Evolutionary conservation across 2,797 vertebrate species (phyloP).

Genomic region (Masticophis lateralis): DNA sequence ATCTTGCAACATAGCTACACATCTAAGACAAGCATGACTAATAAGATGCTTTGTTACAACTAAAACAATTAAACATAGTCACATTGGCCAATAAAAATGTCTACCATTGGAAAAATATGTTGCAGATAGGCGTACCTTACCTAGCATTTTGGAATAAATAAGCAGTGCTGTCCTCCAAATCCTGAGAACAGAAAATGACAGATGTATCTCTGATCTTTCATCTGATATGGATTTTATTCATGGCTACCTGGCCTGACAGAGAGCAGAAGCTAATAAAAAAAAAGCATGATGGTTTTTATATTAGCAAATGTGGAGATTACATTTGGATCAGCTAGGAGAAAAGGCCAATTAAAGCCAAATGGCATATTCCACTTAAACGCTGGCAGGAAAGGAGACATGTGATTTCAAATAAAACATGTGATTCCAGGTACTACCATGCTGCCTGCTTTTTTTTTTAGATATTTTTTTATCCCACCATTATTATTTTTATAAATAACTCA

Average conservation of each 20-base stretch:
- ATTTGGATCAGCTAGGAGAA: not conserved
- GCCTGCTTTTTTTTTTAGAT: not conserved
- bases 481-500: not conserved
- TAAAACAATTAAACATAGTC: not conserved
- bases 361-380: not conserved
- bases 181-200: not conserved
- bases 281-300: not conserved
- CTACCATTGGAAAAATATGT: not conserved
- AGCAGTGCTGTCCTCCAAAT: not conserved
- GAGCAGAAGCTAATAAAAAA: not conserved
- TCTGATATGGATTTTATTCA: not conserved
- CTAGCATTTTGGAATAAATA: not conserved
- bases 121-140: not conserved
- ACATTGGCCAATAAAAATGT: not conserved
- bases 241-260: not conserved
- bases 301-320: not conserved
- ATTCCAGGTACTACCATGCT: not conserved
- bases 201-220: not conserved
- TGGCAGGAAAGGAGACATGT: not conserved
- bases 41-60: not conserved
- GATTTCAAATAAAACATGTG: not conserved
- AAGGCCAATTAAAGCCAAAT: not conserved
- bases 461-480: not conserved
- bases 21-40: not conserved
- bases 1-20: not conserved